Base-by-base conservation (phyloP, 2,797 vertebrate genomes). In the Neosalanx taihuensis region DNA sequence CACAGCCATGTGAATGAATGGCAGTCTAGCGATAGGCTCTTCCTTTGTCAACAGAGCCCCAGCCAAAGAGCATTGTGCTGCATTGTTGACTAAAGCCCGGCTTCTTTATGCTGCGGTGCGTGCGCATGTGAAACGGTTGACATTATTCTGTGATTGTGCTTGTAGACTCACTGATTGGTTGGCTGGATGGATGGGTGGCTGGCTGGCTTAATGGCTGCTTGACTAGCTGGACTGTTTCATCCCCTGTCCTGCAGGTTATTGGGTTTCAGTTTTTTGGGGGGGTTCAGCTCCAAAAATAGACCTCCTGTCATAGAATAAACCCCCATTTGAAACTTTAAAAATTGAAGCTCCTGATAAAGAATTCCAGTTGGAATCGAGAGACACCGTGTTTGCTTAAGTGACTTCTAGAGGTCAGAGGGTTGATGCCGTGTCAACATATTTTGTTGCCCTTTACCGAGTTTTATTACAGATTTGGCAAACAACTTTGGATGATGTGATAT, bases 21-120 rank as follows among this genome's bases (percentile, higher is more conserved):
- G 86, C 82, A 83, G 87, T 89, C 87, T 89, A 81, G 86, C 78
- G 83, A 89, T 88, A 84, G 88, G 88, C 90, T 79, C 86, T 87
- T 90, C 89, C 90, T 90, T 89, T 90, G 81, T 88, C 83, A 88
- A 86, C 79, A 83, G 77, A 81, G 87, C 86, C 86, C 83, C 79
- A 85, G 84, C 81, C 81, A 88, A 73, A 84, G 82, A 84, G 86
- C 85, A 88, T 91, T 91, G 89, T 89, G 84, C 61, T 61, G 81
- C 80, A 87, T 91, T 89, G 90, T 91, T 91, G 89, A 90, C 87
- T 51, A 78, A 89, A 85, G 84, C 84, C 84, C 83, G 74, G 78
- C 69, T 75, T 65, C 68, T 88, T 91, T 89, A 83, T 90, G 84
- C 79, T 65, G 41, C 7, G 35, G 29, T 81, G 33, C 67, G 35